Conservation (phyloP, 2,888 invertebrate genomes). For the Brenthis hecate region DNA sequence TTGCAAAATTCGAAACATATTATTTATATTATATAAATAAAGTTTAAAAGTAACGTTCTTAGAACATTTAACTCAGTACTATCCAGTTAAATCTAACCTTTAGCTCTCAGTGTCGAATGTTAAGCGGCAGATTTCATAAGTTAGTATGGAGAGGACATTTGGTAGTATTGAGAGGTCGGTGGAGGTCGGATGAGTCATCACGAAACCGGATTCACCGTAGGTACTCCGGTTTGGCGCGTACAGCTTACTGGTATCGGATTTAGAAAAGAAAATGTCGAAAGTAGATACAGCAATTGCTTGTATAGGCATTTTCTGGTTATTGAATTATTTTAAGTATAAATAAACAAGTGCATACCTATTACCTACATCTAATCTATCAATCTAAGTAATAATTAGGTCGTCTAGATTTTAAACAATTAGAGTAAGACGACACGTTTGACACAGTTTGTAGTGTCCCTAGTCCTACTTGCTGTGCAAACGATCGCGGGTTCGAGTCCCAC, state of each 20-base stretch:
- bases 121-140: conserved; percentile 24
- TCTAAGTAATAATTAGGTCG: no score
- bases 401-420: no score
- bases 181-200: conserved; percentile 72
- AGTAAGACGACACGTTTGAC: no score
- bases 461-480: no score
- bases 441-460: no score
- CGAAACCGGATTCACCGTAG: conserved; percentile 64
- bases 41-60: no score
- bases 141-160: conserved; percentile 25
- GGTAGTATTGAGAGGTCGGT: conserved; percentile 59
- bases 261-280: conserved; percentile 28
- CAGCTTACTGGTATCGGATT: conserved; percentile 18
- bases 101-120: conserved; percentile 7
- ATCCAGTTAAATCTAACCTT: conserved; percentile 25
- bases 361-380: no score
- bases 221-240: conserved; percentile 36
- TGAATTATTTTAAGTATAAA: neutral
- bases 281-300: conserved; percentile 20
- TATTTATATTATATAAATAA: no score
- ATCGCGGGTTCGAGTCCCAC: no score
- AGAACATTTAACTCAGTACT: neutral
- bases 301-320: neutral
- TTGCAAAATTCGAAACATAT: no score
- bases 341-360: neutral